Evolutionary conservation across 2,113 vertebrate genomes (phyloP), one percentile per base, ranked within the genome.

Genomic region (Carettochelys insculpta): DNA sequence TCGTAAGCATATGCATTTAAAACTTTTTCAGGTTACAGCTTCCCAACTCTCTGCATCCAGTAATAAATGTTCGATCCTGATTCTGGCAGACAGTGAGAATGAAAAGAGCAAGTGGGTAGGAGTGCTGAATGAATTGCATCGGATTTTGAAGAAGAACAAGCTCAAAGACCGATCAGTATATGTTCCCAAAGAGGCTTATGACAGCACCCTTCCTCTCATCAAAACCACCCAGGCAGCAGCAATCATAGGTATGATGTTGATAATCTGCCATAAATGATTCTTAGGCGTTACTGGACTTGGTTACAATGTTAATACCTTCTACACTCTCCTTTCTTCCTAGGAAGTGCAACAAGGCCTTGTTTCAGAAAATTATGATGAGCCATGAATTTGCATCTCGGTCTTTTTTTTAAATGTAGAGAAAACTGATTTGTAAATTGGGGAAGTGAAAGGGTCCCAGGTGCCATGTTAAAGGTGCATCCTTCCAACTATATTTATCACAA

Each of bases 41-140:
- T 99, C 99, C 77, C 99, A 99, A 97, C 98, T 99, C 80, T 99
- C 98, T 41, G 97, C 98, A 53, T 98, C 98, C 92, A 98, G 97
- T 96, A 99, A 98, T 96, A 99, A 99, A 92, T 98, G 98, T 87
- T 99, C 99, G 75, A 98, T 99, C 97, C 97, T 99, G 96, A 98
- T 99, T 97, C 98, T 99, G 91, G 99, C 99, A 11, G 99, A 99
- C 53, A 98, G 98, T 90, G 99, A 99, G 96, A 99, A 98, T 92
- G 99, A 99, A 96, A 98, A 98, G 93, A 99, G 98, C 96, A 99
- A 99, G 94, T 99, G 99, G 99, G 99, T 99, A 68, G 98, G 98
- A 1, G 97, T 99, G 85, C 97, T 99, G 85, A 98, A 98, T 29
- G 99, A 99, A 95, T 97, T 99, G 83, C 99, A 99, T 82, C 99